A percentile compares a stretch with the other conserved stretches of the same genome.
phyloP scores from a whole-genome alignment of 2,113 vertebrate species.

The Ctenomys sociabilis region DNA sequence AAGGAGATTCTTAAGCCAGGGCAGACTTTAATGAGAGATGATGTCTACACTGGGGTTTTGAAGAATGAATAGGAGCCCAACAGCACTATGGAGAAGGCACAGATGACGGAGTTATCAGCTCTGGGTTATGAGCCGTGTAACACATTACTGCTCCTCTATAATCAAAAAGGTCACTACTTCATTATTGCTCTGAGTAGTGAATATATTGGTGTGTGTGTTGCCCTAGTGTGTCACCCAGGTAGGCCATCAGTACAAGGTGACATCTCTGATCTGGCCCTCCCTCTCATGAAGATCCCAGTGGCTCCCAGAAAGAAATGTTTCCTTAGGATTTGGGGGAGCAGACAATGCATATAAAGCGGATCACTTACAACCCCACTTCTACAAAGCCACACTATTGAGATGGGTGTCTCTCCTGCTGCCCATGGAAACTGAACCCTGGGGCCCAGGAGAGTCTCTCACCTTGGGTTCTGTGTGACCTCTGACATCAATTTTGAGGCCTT shows the following conservation, averaged over 20 bases:
- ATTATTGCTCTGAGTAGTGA: neutral
- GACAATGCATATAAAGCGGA: neutral
- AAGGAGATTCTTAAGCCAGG: neutral
- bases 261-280: neutral
- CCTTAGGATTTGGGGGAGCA: neutral
- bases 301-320: neutral
- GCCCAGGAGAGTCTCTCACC: conserved; percentile 86
- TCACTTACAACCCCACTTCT: neutral
- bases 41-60: neutral
- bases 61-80: neutral
- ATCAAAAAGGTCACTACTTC: neutral
- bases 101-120: neutral
- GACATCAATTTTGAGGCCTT: conserved; percentile 92
- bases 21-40: neutral
- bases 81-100: neutral
- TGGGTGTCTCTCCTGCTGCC: neutral
- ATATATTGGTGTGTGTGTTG: too few relatives aligned
- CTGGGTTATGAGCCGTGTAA: neutral
- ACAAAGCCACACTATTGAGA: neutral
- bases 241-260: neutral
- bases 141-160: neutral
- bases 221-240: neutral
- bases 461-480: conserved; percentile 94
- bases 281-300: neutral
- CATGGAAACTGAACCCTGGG: neutral